A percentile compares a stretch with the other conserved stretches of the same genome.
Evolutionary conservation across 2,888 invertebrate species (phyloP).

Genomic region (Ceratothoa steindachneri): DNA sequence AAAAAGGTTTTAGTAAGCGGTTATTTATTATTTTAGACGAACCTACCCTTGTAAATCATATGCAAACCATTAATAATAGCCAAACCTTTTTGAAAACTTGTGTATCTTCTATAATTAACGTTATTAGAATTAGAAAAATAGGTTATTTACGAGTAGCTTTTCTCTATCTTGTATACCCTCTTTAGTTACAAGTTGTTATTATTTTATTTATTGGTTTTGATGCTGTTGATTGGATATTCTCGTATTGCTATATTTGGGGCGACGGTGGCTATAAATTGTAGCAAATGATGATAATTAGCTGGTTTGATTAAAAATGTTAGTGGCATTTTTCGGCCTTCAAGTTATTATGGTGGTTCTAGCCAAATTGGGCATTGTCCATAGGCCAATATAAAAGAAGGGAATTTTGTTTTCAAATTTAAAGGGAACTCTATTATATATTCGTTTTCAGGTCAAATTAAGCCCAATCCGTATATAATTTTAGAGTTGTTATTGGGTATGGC

Average conservation of each 20-base stretch:
- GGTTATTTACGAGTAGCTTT: neutral
- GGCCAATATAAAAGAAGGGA: no score
- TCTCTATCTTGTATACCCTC: neutral
- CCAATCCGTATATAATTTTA: neutral
- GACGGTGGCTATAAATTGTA: no score
- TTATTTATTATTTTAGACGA: neutral
- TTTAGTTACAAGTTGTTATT: neutral
- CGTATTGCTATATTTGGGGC: no score
- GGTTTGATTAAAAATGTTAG: no score
- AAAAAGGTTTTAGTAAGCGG: neutral
- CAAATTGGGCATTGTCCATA: no score
- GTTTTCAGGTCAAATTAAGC: neutral
- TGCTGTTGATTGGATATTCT: no score
- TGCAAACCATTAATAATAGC: neutral
- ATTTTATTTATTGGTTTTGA: neutral
- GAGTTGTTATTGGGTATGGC: neutral
- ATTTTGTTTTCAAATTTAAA: constrained; percentile 2
- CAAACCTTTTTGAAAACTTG: neutral
- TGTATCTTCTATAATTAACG: neutral
- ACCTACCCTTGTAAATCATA: neutral
- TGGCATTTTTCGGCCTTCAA: no score
- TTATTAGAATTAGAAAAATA: neutral
- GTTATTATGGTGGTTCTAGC: no score
- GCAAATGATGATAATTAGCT: no score
- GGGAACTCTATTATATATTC: neutral